Base-by-base conservation (phyloP, 2,797 vertebrate species). In the Ispidina picta region DNA sequence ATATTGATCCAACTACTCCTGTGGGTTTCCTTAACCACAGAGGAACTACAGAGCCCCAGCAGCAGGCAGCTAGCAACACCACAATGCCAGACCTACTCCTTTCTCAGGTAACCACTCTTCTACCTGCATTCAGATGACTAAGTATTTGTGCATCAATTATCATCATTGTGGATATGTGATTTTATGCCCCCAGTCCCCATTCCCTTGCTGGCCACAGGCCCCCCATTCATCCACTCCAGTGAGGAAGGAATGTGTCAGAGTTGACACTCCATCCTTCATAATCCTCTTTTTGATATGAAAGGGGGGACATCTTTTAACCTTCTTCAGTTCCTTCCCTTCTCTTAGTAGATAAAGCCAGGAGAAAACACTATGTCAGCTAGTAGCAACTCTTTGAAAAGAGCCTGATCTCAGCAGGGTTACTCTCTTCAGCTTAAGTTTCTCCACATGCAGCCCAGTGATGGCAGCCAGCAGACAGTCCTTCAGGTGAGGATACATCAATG, bases 111-210 rank as follows among this genome's bases (percentile, higher is more conserved):
- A 18, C 15, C 65, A 51, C 37, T 73, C 58, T 77, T 82, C 37
- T 59, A 12, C 39, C 25, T 79, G 20, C 25, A 22, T 35, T 85
- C 51, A 74, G 49, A 54, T 35, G 15, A 58, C 14, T 26, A 56
- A 81, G 37, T 75, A 46, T 77, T 76, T 71, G 21, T 85, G 39
- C 20, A 26, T 49, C 26, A 69, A 43, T 72, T 65, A 51, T 19
- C 6, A 39, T 14, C 28, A 5, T 18, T 1, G 1, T 7, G 6
- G 12, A 25, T 74, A 58, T 0, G 2, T n/a, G 37, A 77, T 69
- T 88, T 74, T 75, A 70, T 21, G 9, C 11, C 19, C 48, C 68
- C 14, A 21, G 12, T 39, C 49, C 82, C 79, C 26, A 10, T 26
- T 77, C 4, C 39, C 16, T 59, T 46, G 22, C 69, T 85, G 33